Evolutionary conservation across 2,797 vertebrate species (phyloP).

Genomic region (Iguana delicatissima): DNA sequence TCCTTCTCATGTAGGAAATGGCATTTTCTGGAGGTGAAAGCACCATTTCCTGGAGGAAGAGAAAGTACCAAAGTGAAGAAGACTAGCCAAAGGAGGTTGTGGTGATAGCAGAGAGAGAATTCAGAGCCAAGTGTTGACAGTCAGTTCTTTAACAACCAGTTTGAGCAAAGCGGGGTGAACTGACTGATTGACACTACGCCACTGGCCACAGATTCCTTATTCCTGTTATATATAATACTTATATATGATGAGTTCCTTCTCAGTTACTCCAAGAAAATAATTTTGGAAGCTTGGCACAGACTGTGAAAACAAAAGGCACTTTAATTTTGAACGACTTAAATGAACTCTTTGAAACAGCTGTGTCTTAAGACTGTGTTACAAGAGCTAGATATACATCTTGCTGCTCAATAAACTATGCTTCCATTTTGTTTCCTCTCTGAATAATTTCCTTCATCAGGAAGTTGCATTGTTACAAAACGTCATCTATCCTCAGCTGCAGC

Average conservation of each 20-base stretch:
- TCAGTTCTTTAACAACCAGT: too few relatives aligned
- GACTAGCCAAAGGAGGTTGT: too few relatives aligned
- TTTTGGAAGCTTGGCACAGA: constrained; percentile 62
- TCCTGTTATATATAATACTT: constrained; percentile 35
- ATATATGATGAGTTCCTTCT: constrained; percentile 56
- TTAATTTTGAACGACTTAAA: constrained; percentile 78
- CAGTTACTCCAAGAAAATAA: constrained; percentile 47
- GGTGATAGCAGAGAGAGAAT: too few relatives aligned
- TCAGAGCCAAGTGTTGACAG: too few relatives aligned
- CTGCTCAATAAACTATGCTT: constrained; percentile 55
- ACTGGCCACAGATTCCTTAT: too few relatives aligned
- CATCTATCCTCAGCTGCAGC: background rate
- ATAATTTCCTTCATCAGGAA: constrained; percentile 53
- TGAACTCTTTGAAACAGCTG: constrained; percentile 77
- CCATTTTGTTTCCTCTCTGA: constrained; percentile 38
- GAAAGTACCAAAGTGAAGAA: too few relatives aligned
- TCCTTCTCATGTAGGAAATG: too few relatives aligned
- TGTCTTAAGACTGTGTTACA: constrained; percentile 75
- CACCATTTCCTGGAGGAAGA: too few relatives aligned
- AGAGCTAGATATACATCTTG: constrained; percentile 67
- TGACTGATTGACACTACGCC: too few relatives aligned
- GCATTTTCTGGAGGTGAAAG: too few relatives aligned
- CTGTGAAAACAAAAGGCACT: constrained; percentile 79
- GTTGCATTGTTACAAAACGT: constrained; percentile 45
- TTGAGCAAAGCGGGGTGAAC: too few relatives aligned